These are phyloP conservation scores for Heterohyrax brucei DNA, from an alignment of 2,797 vertebrate species.

Conservation along the genomic window DNA sequence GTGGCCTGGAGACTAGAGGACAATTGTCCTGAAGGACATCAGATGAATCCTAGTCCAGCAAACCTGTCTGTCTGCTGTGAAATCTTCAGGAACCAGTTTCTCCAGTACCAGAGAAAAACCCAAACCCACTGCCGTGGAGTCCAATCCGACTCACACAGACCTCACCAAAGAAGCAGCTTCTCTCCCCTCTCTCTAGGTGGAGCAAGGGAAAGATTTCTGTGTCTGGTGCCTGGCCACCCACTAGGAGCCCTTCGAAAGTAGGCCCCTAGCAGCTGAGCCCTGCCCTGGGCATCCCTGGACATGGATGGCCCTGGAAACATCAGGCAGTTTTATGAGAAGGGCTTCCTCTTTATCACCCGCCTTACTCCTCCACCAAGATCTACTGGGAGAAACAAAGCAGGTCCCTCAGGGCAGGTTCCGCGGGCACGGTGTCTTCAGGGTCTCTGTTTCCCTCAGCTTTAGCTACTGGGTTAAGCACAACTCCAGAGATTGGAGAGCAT, in stretches of 20 bases:
- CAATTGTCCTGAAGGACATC: not conserved
- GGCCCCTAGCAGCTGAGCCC: not conserved
- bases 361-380: slow-evolving; percentile 51
- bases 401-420: not conserved
- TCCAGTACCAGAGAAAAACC: too few relatives aligned
- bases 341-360: not conserved
- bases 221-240: not conserved
- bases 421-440: not conserved
- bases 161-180: not conserved
- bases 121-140: too few relatives aligned
- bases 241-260: not conserved
- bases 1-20: not conserved
- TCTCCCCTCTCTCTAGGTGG: too few relatives aligned
- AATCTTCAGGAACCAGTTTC: not conserved
- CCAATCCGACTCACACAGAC: not conserved
- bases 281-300: not conserved
- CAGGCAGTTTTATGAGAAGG: slow-evolving; percentile 8
- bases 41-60: not conserved
- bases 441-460: not conserved
- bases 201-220: not conserved
- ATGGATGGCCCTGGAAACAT: not conserved
- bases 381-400: slow-evolving; percentile 68
- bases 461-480: not conserved
- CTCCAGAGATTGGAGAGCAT: not conserved
- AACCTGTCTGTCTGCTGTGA: not conserved